Conservation (phyloP, 1,140 invertebrate species). For the Episyrphus balteatus region DNA sequence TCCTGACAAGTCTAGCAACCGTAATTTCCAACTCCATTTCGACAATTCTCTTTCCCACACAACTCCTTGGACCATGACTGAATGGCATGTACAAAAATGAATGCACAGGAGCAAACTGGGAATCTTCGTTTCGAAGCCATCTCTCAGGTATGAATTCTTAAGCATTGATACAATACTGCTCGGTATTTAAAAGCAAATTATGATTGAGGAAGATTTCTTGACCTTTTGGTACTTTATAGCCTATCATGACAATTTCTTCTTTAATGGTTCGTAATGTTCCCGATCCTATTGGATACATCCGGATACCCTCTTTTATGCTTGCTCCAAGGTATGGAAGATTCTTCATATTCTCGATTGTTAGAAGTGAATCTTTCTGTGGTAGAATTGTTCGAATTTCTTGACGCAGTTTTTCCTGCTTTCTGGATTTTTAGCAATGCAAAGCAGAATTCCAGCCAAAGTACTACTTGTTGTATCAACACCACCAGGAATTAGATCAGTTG, state of each 20-base stretch:
- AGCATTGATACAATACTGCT: constrained; percentile 38
- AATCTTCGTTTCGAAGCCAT: too few relatives aligned
- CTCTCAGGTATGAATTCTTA: constrained; percentile 42
- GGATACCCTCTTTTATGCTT: constrained; percentile 46
- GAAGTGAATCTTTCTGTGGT: constrained; percentile 28
- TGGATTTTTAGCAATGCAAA: constrained; percentile 40
- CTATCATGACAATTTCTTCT: constrained; percentile 40
- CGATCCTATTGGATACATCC: constrained; percentile 38
- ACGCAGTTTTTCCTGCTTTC: too few relatives aligned
- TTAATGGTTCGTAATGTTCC: constrained; percentile 36
- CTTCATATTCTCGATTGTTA: constrained; percentile 42
- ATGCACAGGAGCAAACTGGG: too few relatives aligned
- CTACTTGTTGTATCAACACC: constrained; percentile 50
- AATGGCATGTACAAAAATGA: constrained; percentile 48
- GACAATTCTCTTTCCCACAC: constrained; percentile 53
- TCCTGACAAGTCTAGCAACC: constrained; percentile 44
- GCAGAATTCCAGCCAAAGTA: neutral
- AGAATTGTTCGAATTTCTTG: constrained; percentile 46
- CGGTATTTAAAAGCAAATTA: constrained; percentile 25
- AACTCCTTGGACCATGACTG: constrained; percentile 48
- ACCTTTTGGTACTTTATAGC: constrained; percentile 46
- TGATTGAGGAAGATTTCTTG: constrained; percentile 38
- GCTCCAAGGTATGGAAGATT: constrained; percentile 46
- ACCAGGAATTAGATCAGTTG: constrained; percentile 55
- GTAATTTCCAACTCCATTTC: constrained; percentile 57